Conservation (phyloP, 2,113 vertebrate species). For the Nesoenas mayeri region DNA sequence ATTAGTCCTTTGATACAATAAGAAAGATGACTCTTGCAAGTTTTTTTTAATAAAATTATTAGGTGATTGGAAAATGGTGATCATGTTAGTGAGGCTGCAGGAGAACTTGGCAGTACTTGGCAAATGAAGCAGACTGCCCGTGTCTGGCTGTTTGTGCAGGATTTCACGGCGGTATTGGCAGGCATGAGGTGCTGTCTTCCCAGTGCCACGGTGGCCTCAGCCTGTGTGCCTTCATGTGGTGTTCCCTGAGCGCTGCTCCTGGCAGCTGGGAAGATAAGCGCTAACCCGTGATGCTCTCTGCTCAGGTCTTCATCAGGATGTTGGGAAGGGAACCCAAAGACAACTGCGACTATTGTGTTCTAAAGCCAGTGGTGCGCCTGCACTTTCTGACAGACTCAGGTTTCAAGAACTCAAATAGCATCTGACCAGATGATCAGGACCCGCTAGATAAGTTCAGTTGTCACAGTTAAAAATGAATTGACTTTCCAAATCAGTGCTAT, state of each 20-base stretch:
- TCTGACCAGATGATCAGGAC: neutral
- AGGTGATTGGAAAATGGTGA: neutral
- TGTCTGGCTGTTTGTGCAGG: neutral
- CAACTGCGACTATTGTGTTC: neutral
- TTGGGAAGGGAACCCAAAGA: neutral
- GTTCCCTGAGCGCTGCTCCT: neutral
- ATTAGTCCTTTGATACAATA: neutral
- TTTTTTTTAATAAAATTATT: neutral
- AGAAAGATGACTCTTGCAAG: neutral
- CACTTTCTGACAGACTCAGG: neutral
- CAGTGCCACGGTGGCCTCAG: neutral
- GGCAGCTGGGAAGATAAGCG: neutral
- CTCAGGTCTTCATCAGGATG: neutral
- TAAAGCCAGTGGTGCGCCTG: neutral
- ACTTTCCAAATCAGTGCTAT: neutral
- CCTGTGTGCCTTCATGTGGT: neutral
- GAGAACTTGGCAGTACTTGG: neutral
- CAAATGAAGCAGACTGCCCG: neutral
- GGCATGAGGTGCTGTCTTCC: neutral
- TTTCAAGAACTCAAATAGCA: neutral
- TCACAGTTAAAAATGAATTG: neutral
- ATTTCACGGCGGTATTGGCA: accelerated
- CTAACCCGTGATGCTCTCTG: neutral
- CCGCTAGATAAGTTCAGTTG: neutral
- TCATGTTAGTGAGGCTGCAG: neutral